Base-by-base conservation (phyloP, 92 coral and sea anemone species). In the Umimayanthus kanabou region DNA sequence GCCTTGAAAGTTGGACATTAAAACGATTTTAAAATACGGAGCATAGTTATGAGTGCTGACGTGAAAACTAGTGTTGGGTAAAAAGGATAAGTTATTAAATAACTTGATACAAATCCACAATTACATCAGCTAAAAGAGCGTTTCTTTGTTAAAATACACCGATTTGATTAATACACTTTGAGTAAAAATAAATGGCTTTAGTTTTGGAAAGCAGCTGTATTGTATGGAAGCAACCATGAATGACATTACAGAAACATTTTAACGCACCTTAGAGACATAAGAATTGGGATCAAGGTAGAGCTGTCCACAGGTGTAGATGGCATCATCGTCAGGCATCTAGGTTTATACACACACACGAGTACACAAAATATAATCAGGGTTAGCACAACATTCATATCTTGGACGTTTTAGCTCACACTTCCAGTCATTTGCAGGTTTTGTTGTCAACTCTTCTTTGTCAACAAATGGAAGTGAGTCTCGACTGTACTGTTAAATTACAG, bases 301-400 rank as follows among this genome's bases (percentile, higher is more conserved):
- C 64, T 90, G 92, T 30, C 95, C 92, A 22, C 85, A 87, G 20
- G 94, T 96, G 87, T 97, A 94, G 66, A 95, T 94, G 18, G 99
- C 95, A 8, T 91, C 96, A 15, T 97, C 98, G 73, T 97, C 99
- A 3, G 99, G 99, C 74, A 92, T 95, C 99, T 97, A 82, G 20
- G 77, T 77, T 20, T 23, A 88, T 8, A 22, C 25, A 30, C 8
- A 9, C 23, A 80, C 47, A 39, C 37, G 37, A 33, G 37, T 76
- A 69, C 65, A 40, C 39, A 65, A 66, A 20, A 88, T 40, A 78
- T 22, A 78, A 55, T 28, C 6, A n/a, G 1, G 16, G 43, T 61
- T 55, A 49, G 78, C n/a, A 30, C 55, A 64, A 18, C 33, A 3
- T 40, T 73, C 67, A 87, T 6, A 61, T 33, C 30, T 2, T 13